phyloP scores from a whole-genome alignment of 1,140 invertebrate genomes.

The Sweltsa coloradensis region DNA sequence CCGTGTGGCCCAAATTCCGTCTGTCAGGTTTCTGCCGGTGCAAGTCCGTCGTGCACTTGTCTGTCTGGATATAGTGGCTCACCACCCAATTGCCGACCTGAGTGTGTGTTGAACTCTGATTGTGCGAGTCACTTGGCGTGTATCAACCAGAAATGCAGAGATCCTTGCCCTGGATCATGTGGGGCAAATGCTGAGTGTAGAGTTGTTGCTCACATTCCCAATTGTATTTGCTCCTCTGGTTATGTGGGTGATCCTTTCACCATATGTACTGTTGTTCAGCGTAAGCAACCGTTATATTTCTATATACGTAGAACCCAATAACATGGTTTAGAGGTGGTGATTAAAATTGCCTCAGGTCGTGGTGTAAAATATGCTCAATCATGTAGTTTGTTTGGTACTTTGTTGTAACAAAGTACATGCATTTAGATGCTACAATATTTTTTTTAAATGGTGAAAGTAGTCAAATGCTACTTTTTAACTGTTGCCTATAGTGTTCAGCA shows the following conservation, averaged over 20 bases:
- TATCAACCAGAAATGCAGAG: constrained; percentile 25
- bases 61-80: constrained; percentile 19
- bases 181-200: constrained; percentile 56
- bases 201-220: constrained; percentile 59
- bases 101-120: constrained; percentile 24
- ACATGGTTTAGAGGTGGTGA: too few relatives aligned
- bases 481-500: too few relatives aligned
- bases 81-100: constrained; percentile 17
- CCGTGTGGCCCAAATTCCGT: constrained; percentile 60
- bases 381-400: too few relatives aligned
- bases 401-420: too few relatives aligned
- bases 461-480: too few relatives aligned
- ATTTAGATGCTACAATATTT: too few relatives aligned
- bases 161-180: constrained; percentile 49
- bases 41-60: constrained; percentile 32
- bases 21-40: constrained; percentile 41
- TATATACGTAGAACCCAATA: too few relatives aligned
- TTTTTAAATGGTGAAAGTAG: too few relatives aligned
- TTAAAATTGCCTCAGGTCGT: too few relatives aligned
- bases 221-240: constrained; percentile 50
- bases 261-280: constrained; percentile 20
- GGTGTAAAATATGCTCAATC: too few relatives aligned
- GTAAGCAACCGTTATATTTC: too few relatives aligned
- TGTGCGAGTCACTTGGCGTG: constrained; percentile 26
- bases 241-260: constrained; percentile 60